phyloP scores from a whole-genome alignment of 2,797 vertebrate genomes.

The Coccyzus lansbergi region DNA sequence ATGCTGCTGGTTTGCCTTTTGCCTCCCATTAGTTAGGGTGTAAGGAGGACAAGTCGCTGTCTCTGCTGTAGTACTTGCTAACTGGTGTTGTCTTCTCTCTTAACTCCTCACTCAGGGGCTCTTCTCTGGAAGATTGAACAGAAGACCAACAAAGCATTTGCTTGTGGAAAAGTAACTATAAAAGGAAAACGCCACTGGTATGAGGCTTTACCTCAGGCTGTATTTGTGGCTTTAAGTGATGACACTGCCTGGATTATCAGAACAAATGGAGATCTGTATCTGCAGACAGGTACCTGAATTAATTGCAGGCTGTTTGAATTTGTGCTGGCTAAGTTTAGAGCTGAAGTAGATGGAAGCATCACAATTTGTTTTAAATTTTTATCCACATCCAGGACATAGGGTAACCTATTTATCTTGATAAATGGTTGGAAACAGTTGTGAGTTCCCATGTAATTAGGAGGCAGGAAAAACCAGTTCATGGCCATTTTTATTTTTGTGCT shows the following conservation, averaged over 20 bases:
- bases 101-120: constrained; percentile 78
- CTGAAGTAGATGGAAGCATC: background rate
- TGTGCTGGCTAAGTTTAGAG: background rate
- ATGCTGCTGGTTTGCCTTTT: background rate
- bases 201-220: constrained; percentile 89
- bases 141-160: constrained; percentile 92
- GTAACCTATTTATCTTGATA: background rate
- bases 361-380: background rate
- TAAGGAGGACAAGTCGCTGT: background rate
- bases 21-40: background rate
- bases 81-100: background rate
- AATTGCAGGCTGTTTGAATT: background rate
- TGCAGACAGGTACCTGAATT: constrained; percentile 88
- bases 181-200: constrained; percentile 97
- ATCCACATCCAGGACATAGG: background rate
- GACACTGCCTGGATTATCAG: constrained; percentile 95
- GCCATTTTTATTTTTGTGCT: background rate
- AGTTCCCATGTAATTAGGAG: background rate
- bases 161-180: constrained; percentile 92
- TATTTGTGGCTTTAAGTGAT: constrained; percentile 91
- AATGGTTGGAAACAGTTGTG: background rate
- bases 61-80: background rate
- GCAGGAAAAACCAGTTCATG: background rate
- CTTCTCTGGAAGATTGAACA: constrained; percentile 98
- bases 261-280: constrained; percentile 93